Evolutionary conservation across 2,888 invertebrate genomes (phyloP).

Genomic region (Craniophora ligustri): DNA sequence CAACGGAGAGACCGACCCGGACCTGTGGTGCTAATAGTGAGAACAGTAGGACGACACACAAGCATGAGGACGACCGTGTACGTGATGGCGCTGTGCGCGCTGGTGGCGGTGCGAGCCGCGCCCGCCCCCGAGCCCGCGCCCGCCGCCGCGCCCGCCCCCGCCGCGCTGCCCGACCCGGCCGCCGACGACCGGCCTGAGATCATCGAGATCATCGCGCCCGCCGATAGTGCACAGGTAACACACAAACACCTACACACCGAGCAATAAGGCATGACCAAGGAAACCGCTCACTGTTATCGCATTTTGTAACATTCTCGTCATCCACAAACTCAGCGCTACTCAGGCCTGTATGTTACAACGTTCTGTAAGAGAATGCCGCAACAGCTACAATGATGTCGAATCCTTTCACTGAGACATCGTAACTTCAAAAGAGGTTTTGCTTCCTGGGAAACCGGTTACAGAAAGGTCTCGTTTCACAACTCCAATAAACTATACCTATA

Average conservation of each 20-base stretch:
- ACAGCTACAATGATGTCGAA: too few species aligned
- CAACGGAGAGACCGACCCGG: conserved; percentile 55
- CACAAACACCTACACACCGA: not conserved
- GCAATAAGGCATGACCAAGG: too few species aligned
- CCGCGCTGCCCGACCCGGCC: conserved; percentile 64
- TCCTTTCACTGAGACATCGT: not conserved
- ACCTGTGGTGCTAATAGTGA: conserved; percentile 24
- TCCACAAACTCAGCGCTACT: too few species aligned
- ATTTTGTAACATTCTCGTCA: too few species aligned
- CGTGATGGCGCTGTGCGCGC: conserved; percentile 62
- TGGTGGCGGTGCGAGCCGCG: conserved; percentile 58
- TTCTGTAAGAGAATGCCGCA: too few species aligned
- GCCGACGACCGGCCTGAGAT: conserved; percentile 81
- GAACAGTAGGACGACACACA: conserved; percentile 13
- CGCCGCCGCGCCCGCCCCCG: conserved; percentile 64
- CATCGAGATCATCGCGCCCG: conserved; percentile 86
- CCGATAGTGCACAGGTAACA: conserved; percentile 81
- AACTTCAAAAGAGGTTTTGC: not conserved
- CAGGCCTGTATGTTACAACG: too few species aligned
- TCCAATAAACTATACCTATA: too few species aligned
- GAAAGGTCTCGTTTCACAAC: too few species aligned
- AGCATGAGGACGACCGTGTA: conserved; percentile 70
- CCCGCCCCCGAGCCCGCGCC: conserved; percentile 60
- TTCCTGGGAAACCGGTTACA: not conserved
- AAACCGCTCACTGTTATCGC: too few species aligned